Evolutionary conservation across 2,113 vertebrate species (phyloP).

Genomic region (Carassius gibelio): DNA sequence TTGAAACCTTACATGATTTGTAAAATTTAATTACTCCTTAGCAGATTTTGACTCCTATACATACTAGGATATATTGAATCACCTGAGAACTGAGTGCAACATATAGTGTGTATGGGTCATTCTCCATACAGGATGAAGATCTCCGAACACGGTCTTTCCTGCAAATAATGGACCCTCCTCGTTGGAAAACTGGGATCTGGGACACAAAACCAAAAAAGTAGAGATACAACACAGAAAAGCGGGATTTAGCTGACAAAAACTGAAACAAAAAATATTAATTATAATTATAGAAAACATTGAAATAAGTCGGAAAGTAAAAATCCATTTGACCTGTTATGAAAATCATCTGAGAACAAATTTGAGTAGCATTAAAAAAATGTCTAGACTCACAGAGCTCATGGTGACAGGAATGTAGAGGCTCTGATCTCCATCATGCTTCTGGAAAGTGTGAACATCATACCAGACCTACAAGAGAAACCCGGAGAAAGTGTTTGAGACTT

Average conservation of each 20-base stretch:
- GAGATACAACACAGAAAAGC: background rate
- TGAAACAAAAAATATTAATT: background rate
- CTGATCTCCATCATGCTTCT: constrained; percentile 84
- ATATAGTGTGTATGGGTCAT: constrained; percentile 85
- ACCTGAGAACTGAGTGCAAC: constrained; percentile 85
- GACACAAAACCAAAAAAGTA: background rate
- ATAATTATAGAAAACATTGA: background rate
- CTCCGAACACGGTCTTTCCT: constrained; percentile 84
- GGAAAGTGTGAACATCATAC: constrained; percentile 84
- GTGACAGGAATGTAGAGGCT: constrained; percentile 85
- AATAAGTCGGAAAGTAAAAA: background rate
- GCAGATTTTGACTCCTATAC: background rate
- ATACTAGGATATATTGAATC: background rate
- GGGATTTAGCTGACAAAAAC: background rate
- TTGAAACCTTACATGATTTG: too few relatives aligned
- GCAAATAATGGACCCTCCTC: constrained; percentile 85
- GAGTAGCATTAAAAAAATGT: background rate
- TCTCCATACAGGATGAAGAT: constrained; percentile 85
- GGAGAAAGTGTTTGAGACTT: background rate
- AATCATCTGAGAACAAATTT: background rate
- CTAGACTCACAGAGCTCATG: constrained; percentile 66
- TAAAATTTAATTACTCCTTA: too few relatives aligned
- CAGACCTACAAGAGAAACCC: constrained; percentile 76
- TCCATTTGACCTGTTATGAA: background rate
- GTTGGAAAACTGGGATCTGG: constrained; percentile 89